Evolutionary conservation across 2,797 vertebrate species (phyloP).

Genomic region (Poecilia velifera): DNA sequence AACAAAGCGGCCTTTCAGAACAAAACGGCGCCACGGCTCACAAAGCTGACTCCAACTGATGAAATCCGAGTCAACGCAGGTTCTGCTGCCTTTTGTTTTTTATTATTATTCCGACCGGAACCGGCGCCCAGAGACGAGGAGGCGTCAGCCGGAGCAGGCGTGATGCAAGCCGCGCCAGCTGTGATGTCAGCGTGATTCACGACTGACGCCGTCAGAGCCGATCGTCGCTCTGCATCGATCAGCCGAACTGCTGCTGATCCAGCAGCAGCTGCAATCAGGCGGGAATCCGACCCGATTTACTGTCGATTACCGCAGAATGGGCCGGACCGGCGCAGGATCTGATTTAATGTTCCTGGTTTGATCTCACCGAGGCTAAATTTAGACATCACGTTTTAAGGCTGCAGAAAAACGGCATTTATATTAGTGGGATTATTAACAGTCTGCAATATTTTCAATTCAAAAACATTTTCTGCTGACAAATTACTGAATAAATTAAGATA

Average conservation of each 20-base stretch:
- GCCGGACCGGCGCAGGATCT: neutral
- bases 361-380: neutral
- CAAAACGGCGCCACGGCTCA: neutral
- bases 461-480: too few species aligned
- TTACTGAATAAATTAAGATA: too few species aligned
- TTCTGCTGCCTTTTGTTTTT: neutral
- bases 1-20: neutral
- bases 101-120: neutral
- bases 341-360: neutral
- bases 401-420: too few species aligned
- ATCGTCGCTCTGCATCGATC: slow-evolving; percentile 50
- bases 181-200: slow-evolving; percentile 51
- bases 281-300: too few species aligned
- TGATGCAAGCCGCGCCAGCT: slow-evolving; percentile 61
- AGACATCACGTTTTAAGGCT: too few species aligned
- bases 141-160: slow-evolving; percentile 47
- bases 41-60: neutral
- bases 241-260: slow-evolving; percentile 11
- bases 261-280: too few species aligned
- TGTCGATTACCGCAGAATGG: too few species aligned
- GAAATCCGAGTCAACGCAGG: neutral
- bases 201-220: slow-evolving; percentile 56
- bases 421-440: too few species aligned
- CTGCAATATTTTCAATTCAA: too few species aligned
- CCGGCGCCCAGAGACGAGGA: slow-evolving; percentile 35